Base-by-base conservation (phyloP, 2,888 invertebrate species). In the Sycophila texana region DNA sequence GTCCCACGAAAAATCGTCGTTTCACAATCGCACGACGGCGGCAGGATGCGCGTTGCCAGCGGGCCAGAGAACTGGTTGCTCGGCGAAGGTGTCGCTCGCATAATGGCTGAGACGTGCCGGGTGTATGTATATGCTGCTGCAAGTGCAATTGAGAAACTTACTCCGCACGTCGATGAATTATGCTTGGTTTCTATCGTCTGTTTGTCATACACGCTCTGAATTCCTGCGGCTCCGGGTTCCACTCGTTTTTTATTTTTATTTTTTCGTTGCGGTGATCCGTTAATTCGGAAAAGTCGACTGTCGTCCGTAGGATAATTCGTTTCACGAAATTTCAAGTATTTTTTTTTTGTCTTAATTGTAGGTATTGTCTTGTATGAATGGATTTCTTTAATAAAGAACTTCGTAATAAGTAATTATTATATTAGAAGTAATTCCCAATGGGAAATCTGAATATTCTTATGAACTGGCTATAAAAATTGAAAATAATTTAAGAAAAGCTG, bases 141-240 rank as follows among this genome's bases (percentile, higher is more conserved):
- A 39, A 39, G 10, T 39, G 76, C 63, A 66, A 72, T 77, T 58
- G 77, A 39, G 58, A 60, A 16, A 58, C 66, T 58, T 72, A 58
- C 66, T 58, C 66, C 58, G 66, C 71, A 58, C 26, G 39, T 53
- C 76, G 58, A 66, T 66, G 65, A 77, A 65, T 65, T 66, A 70
- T 51, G 72, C 77, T 66, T 72, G 77, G 72, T 77, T 77, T 77
- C 65, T 77, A 77, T 77, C 77, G 72, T 2, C 39, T 77, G 72
- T 77, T 60, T 72, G 77, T 77, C 77, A 60, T 60, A 60, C 71
- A 72, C 39, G 72, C 72, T 60, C 66, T 60, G 77, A 77, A 77
- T 76, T 70, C n/a, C 13, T 22, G 18, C 60, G 22, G 22, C 14
- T 10, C 5, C 60, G 12, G 14, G 60, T 39, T 26, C 58, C 13